phyloP scores from a whole-genome alignment of 2,113 vertebrate species.

The Microtus montanus region DNA sequence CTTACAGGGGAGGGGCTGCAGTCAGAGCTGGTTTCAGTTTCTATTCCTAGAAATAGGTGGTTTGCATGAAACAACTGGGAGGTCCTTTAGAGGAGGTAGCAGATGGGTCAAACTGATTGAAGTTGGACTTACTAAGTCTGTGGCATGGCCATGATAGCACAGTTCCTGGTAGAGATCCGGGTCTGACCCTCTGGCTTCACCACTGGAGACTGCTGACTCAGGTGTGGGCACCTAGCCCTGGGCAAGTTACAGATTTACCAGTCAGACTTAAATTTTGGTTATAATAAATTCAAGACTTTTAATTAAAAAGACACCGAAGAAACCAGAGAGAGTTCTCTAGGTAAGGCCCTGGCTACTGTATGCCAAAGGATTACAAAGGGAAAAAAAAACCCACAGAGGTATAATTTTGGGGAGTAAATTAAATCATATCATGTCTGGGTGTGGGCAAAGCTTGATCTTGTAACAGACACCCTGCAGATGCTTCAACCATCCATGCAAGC shows the following conservation, averaged over 20 bases:
- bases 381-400: not conserved
- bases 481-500: not conserved
- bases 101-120: accelerated
- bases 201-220: too few relatives aligned
- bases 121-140: not conserved
- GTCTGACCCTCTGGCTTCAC: too few relatives aligned
- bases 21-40: not conserved
- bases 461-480: not conserved
- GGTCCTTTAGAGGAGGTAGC: not conserved
- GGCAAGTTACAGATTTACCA: not conserved
- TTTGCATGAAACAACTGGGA: not conserved
- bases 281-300: not conserved
- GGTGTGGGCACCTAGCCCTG: not conserved
- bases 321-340: not conserved
- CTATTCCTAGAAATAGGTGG: not conserved
- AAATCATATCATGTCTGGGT: not conserved
- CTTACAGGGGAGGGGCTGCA: accelerated
- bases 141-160: not conserved
- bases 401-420: not conserved
- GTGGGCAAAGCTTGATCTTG: not conserved
- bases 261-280: not conserved
- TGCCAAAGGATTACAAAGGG: not conserved
- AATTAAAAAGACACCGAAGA: not conserved
- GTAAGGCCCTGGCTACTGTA: not conserved
- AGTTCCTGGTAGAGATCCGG: too few relatives aligned